Evolutionary conservation across 2,888 invertebrate species (phyloP).

Genomic region (Neoitamus cyanurus): DNA sequence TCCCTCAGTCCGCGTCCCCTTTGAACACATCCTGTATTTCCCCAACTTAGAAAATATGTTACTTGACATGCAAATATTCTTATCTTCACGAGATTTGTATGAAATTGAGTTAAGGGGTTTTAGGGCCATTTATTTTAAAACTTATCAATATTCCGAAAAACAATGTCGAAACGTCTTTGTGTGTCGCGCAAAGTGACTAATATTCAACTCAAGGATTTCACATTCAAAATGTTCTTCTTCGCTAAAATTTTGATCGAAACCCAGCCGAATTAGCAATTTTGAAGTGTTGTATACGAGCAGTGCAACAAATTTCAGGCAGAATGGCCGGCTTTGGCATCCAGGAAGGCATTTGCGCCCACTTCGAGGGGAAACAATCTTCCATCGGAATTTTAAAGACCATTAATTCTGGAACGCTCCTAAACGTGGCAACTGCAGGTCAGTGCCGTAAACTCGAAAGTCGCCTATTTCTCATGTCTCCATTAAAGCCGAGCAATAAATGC

Average conservation of each 20-base stretch:
- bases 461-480: neutral
- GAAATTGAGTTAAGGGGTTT: too few species aligned
- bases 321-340: neutral
- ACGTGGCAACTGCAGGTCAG: conserved; percentile 19
- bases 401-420: neutral
- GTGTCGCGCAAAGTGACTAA: too few species aligned
- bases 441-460: neutral
- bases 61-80: too few species aligned
- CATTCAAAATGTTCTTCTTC: too few species aligned
- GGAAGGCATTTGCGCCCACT: neutral
- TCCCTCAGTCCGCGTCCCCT: too few species aligned
- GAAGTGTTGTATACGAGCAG: neutral
- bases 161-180: too few species aligned
- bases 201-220: too few species aligned
- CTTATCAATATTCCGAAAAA: too few species aligned
- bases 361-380: neutral
- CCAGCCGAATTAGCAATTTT: neutral
- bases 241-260: neutral
- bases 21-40: too few species aligned
- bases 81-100: too few species aligned
- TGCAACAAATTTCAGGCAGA: neutral
- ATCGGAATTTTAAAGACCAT: neutral
- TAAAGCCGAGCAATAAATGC: conserved; percentile 16
- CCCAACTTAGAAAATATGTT: too few species aligned
- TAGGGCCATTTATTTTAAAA: too few species aligned